Evolutionary conservation across 2,888 invertebrate species (phyloP).

Genomic region (Copidosoma aretas): DNA sequence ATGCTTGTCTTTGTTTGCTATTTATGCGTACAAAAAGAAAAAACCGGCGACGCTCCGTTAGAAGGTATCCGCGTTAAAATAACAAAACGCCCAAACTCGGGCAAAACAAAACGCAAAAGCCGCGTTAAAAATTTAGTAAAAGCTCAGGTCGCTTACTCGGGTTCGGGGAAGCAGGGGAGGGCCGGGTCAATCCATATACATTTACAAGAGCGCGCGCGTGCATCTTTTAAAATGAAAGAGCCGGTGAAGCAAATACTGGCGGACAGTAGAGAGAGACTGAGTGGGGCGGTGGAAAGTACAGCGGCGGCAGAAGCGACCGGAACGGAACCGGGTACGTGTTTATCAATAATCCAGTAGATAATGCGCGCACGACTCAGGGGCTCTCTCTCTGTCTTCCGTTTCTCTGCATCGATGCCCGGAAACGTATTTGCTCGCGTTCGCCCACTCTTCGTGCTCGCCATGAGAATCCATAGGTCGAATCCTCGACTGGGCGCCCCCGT

Average conservation of each 20-base stretch:
- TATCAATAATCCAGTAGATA: conserved; percentile 51
- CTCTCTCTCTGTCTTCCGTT: background rate
- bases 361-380: conserved; percentile 34
- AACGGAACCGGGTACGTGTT: conserved; percentile 46
- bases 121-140: background rate
- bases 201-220: background rate
- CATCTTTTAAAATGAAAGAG: background rate
- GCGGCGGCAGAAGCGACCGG: conserved; percentile 30
- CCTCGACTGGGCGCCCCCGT: conserved; percentile 25
- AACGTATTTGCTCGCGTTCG: conserved; percentile 42
- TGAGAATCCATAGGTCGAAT: conserved; percentile 40
- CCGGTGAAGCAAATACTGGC: background rate
- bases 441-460: conserved; percentile 34
- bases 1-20: too few species aligned
- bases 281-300: conserved; percentile 21
- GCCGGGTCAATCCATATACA: background rate
- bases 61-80: too few species aligned
- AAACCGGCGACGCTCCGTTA: too few species aligned
- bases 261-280: conserved; percentile 31
- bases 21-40: too few species aligned
- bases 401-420: conserved; percentile 39
- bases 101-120: background rate
- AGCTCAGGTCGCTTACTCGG: background rate
- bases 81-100: too few species aligned
- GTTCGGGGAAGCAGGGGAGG: background rate